Conservation (phyloP, 2,113 vertebrate species). For the Phodopus roborovskii region DNA sequence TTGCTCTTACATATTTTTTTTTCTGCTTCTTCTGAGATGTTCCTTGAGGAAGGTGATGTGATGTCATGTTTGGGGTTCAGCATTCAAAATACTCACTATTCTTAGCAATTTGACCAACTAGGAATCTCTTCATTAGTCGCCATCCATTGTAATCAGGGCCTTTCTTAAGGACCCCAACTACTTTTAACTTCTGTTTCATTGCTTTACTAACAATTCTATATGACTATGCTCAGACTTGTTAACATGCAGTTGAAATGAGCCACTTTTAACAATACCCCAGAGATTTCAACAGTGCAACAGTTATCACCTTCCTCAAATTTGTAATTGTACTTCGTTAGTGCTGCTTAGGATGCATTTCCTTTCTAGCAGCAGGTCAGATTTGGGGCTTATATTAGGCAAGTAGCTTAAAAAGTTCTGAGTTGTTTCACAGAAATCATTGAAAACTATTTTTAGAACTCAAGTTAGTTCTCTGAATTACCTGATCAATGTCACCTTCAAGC, state of each 20-base stretch:
- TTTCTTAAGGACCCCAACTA: not conserved
- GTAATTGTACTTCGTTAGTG: not conserved
- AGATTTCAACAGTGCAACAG: not conserved
- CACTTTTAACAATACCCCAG: not conserved
- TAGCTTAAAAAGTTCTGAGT: conserved; percentile 28
- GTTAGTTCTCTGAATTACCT: conserved; percentile 5
- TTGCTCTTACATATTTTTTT: not conserved
- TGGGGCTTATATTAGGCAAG: not conserved
- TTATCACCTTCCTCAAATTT: not conserved
- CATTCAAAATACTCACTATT: not conserved
- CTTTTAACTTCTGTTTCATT: not conserved
- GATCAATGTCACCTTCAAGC: conserved; percentile 44
- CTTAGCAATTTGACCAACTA: not conserved
- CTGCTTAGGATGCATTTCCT: not conserved
- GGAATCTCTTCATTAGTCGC: not conserved
- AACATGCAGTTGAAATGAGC: not conserved
- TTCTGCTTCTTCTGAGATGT: not conserved
- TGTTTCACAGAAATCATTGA: conserved; percentile 43
- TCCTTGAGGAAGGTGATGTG: not conserved
- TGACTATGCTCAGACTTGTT: not conserved
- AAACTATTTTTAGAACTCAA: conserved; percentile 63
- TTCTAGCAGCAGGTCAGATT: not conserved
- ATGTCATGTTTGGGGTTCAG: too few relatives aligned
- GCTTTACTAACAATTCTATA: not conserved
- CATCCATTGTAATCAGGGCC: not conserved